Evolutionary conservation across 1,140 invertebrate genomes (phyloP).

Genomic region (Drosophila sucinea): DNA sequence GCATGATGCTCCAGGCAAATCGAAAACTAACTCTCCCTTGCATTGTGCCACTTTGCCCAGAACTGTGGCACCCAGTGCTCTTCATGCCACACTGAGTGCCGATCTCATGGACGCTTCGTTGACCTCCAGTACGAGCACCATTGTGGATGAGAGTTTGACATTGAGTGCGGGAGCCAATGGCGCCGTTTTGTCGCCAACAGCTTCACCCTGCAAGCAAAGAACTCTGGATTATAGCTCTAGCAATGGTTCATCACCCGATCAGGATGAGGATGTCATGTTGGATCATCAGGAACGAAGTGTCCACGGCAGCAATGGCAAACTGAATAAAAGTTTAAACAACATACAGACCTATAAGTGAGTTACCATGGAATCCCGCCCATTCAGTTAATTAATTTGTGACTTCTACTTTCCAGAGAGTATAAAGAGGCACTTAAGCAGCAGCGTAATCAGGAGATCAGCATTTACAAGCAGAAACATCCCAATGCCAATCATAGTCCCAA

Average conservation of each 20-base stretch:
- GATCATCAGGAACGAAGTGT: conserved; percentile 77
- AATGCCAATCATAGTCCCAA: conserved; percentile 74
- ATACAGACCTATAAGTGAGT: conserved; percentile 93
- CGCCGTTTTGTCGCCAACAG: conserved; percentile 34
- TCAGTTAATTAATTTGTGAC: background rate
- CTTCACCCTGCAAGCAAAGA: conserved; percentile 59
- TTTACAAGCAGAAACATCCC: conserved; percentile 85
- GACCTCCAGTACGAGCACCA: conserved; percentile 77
- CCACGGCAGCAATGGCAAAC: conserved; percentile 85
- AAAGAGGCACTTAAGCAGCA: conserved; percentile 94
- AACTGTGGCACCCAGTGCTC: conserved; percentile 40
- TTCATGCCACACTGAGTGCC: conserved; percentile 46
- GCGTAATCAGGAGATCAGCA: conserved; percentile 88
- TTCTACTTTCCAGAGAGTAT: conserved; percentile 88
- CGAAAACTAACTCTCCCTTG: conserved; percentile 68
- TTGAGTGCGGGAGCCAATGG: conserved; percentile 53
- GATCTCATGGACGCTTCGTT: conserved; percentile 78
- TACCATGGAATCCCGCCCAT: no score
- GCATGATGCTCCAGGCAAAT: conserved; percentile 86
- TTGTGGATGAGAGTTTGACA: conserved; percentile 77
- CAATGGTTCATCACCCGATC: conserved; percentile 82
- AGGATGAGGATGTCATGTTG: conserved; percentile 79
- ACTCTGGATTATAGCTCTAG: conserved; percentile 71
- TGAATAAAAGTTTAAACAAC: conserved; percentile 88
- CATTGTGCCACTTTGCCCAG: conserved; percentile 64